phyloP scores from a whole-genome alignment of 92 coral and sea anemone genomes.

The Blastomussa wellsi region DNA sequence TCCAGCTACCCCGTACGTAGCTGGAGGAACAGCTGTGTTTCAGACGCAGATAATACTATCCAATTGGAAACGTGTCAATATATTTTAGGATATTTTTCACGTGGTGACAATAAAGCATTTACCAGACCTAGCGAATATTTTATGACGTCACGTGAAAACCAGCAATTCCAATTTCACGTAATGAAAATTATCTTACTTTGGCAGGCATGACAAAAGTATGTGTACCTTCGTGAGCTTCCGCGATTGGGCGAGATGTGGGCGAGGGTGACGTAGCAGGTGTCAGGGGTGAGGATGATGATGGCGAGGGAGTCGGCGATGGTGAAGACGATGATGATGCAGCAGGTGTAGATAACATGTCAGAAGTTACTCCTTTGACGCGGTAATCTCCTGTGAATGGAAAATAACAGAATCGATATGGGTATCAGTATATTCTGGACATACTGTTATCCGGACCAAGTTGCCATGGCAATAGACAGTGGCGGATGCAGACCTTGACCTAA shows the following conservation, averaged over 20 bases:
- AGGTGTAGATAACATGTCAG: conserved; percentile 11
- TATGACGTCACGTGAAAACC: no score
- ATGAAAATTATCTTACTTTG: neutral
- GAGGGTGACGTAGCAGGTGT: conserved; percentile 41
- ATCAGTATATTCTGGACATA: neutral
- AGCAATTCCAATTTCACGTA: no score
- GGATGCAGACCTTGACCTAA: no score
- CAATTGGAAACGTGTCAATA: no score
- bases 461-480: no score
- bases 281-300: conserved; percentile 32
- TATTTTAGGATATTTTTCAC: no score
- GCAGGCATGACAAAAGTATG: neutral
- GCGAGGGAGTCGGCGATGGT: conserved; percentile 24
- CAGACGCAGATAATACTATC: no score
- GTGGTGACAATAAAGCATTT: no score
- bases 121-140: no score
- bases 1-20: no score
- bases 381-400: conserved; percentile 8
- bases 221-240: conserved; percentile 31
- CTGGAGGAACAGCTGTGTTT: no score
- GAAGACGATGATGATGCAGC: conserved; percentile 18
- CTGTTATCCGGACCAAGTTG: no score
- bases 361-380: conserved; percentile 12
- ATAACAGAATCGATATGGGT: neutral
- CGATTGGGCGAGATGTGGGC: conserved; percentile 32